Percentiles rank a stretch among this genome's conserved stretches.
Evolutionary conservation across 2,113 vertebrate genomes (phyloP).

Genomic region (Coregonus clupeaformis): DNA sequence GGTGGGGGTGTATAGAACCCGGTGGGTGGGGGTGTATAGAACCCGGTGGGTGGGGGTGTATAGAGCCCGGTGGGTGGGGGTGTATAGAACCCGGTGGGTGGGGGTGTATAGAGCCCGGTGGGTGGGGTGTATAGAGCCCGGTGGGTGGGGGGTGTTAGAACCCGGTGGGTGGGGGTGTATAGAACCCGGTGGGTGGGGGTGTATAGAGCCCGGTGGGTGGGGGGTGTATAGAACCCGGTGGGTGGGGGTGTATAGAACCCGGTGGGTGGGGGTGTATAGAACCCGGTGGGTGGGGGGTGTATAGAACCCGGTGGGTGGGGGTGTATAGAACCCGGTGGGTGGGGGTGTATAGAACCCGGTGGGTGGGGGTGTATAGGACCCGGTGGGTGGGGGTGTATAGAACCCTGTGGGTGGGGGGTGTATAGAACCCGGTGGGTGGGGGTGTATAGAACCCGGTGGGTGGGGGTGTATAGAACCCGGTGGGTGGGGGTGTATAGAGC

Average conservation of each 20-base stretch:
- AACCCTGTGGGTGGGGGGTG: too few relatives aligned
- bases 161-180: too few relatives aligned
- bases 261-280: too few relatives aligned
- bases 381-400: too few relatives aligned
- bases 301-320: not conserved
- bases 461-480: conserved; percentile 60
- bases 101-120: not conserved
- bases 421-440: not conserved
- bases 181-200: not conserved
- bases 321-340: conserved; percentile 70
- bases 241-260: conserved; percentile 67
- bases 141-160: too few relatives aligned
- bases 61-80: conserved; percentile 70
- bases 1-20: too few relatives aligned
- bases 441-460: conserved; percentile 70
- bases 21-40: too few relatives aligned
- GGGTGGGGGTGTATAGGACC: conserved; percentile 67
- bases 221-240: conserved; percentile 61
- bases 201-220: conserved; percentile 72
- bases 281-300: too few relatives aligned
- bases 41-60: not conserved
- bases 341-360: conserved; percentile 61
- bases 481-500: not conserved
- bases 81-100: conserved; percentile 62
- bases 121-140: too few relatives aligned